Percentiles rank a stretch among this genome's conserved stretches.
Conservation (phyloP, 1,140 invertebrate species). For the Drosophila bocqueti region DNA sequence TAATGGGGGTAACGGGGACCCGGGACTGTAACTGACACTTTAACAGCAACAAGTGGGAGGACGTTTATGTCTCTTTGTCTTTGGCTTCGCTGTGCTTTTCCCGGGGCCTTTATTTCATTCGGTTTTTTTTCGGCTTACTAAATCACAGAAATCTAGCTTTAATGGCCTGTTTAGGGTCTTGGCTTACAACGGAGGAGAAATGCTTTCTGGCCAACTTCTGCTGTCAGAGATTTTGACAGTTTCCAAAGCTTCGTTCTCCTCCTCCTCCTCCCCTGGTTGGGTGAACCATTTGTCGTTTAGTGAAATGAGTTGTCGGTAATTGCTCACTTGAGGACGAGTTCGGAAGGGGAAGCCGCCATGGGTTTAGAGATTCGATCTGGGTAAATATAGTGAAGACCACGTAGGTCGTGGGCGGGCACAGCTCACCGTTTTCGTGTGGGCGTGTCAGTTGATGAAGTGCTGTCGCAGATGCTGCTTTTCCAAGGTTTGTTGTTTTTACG, state of each 20-base stretch:
- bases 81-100: conserved; percentile 48
- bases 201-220: conserved; percentile 72
- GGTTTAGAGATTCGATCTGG: conserved; percentile 30
- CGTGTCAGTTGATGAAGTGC: conserved; percentile 66
- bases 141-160: conserved; percentile 58
- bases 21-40: conserved; percentile 70
- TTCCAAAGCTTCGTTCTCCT: not conserved
- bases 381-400: conserved; percentile 47
- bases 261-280: conserved; percentile 23
- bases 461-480: conserved; percentile 19
- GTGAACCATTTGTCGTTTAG: conserved; percentile 74
- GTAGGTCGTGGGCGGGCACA: conserved; percentile 22
- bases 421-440: conserved; percentile 37
- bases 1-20: conserved; percentile 15
- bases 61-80: conserved; percentile 82
- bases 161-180: conserved; percentile 17
- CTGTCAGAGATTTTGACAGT: conserved; percentile 79
- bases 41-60: conserved; percentile 81
- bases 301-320: conserved; percentile 73
- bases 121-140: conserved; percentile 34
- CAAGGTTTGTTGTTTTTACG: not conserved
- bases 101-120: conserved; percentile 60
- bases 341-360: conserved; percentile 2
- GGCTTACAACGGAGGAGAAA: conserved; percentile 40
- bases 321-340: conserved; percentile 41